Base-by-base conservation (phyloP, 1,140 invertebrate species). In the Centruroides sculpturatus region DNA sequence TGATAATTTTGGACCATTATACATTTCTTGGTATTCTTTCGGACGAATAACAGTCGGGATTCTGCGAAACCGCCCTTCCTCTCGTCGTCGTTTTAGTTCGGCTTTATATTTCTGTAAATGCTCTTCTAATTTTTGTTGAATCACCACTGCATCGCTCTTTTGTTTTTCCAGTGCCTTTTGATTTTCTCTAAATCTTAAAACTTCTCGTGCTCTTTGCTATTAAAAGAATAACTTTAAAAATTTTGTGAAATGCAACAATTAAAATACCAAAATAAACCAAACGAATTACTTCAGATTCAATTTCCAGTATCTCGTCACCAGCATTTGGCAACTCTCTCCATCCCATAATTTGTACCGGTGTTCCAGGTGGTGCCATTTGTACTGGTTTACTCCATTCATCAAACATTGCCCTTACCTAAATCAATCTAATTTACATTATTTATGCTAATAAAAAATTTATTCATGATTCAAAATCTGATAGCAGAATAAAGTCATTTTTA, bases 311-410 rank as follows among this genome's bases (percentile, higher is more conserved):
- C 60, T 83, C 75, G 67, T 95, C 90, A 0, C 95, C 95, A 54
- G 91, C 87, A 13, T 81, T 71, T 0, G 95, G 95, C 59, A 97
- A 72, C 48, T 86, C 83, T 65, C 81, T 80, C 92, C 92, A 97
- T 12, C 92, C 92, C 48, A 89, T 80, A 35, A 98, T 82, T 73
- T 92, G 85, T 5, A 89, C 89, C 1, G 94, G 88, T 5, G 83
- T 84, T 0, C 87, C 82, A 0, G 93, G 89, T 9, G 78, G 74
- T 0, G 87, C 92, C 69, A 82, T 72, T 7, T 77, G 71, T 9
- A 98, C 56, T 0, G 78, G 67, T 41, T 79, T 72, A 0, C 88
- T 88, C 61, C 81, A 78, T 61, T 92, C 86, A 74, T 93, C 83
- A 68, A 86, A 86, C 74, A 98, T 82, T n/a, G 81, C 75, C 57